phyloP scores from a whole-genome alignment of 2,113 vertebrate species.

The Columba janthina region DNA sequence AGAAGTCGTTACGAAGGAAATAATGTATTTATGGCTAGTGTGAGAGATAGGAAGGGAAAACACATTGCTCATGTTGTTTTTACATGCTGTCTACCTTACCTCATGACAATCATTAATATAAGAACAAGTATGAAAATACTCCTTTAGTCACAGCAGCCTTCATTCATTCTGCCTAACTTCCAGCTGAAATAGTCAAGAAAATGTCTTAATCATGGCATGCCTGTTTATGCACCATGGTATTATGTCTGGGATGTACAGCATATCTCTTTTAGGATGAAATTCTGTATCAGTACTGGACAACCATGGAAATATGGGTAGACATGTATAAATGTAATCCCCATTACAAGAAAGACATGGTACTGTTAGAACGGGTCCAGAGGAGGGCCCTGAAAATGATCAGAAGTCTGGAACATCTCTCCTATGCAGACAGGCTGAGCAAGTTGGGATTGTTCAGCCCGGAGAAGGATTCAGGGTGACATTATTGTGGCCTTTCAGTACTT shows the following conservation, averaged over 20 bases:
- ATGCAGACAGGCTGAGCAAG: neutral
- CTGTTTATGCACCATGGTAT: neutral
- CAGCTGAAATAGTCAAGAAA: neutral
- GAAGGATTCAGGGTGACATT: neutral
- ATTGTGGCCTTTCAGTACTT: neutral
- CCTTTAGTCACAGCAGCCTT: neutral
- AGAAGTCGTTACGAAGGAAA: neutral
- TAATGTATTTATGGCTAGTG: neutral
- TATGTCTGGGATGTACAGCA: neutral
- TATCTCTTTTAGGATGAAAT: neutral
- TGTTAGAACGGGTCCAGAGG: neutral
- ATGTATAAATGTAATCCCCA: neutral
- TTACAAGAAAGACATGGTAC: neutral
- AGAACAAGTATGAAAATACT: neutral
- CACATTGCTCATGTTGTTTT: neutral
- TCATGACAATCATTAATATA: neutral
- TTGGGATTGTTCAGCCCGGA: neutral
- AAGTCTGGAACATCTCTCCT: neutral
- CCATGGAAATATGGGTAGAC: neutral
- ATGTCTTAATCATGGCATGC: neutral
- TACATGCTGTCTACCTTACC: neutral
- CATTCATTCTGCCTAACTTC: neutral
- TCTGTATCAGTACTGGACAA: neutral
- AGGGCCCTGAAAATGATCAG: neutral
- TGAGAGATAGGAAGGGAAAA: conserved; percentile 5